Conservation (phyloP, 2,797 vertebrate species). For the Crossoptilon crossoptilon region DNA sequence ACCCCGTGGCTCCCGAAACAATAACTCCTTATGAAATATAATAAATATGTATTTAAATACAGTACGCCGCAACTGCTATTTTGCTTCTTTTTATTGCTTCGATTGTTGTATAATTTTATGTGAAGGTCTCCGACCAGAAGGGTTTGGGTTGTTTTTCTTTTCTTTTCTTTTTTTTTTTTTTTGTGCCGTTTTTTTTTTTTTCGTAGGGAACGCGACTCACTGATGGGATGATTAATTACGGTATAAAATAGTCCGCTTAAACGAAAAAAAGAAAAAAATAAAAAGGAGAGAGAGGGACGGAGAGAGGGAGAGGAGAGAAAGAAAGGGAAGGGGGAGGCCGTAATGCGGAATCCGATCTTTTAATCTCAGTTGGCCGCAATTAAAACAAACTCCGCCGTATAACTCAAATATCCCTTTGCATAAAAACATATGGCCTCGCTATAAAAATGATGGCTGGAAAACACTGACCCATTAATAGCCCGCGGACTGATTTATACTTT, state of each 20-base stretch:
- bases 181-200: neutral
- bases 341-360: constrained; percentile 78
- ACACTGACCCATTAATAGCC: constrained; percentile 94
- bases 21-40: constrained; percentile 85
- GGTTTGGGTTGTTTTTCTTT: neutral
- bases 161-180: neutral
- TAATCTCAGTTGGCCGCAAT: constrained; percentile 86
- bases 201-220: constrained; percentile 74
- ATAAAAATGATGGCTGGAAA: constrained; percentile 97
- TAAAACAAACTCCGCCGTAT: constrained; percentile 88
- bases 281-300: too few relatives aligned
- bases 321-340: neutral
- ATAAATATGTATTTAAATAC: constrained; percentile 85
- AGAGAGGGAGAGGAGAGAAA: neutral
- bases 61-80: constrained; percentile 77
- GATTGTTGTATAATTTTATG: constrained; percentile 83
- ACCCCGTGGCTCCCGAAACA: constrained; percentile 80
- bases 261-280: neutral
- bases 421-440: constrained; percentile 93
- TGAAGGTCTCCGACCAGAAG: constrained; percentile 75
- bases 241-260: constrained; percentile 86
- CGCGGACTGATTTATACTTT: constrained; percentile 98
- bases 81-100: constrained; percentile 80
- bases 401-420: constrained; percentile 90
- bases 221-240: constrained; percentile 86